Evolutionary conservation across 2,113 vertebrate species (phyloP).

Genomic region (Gorsachius goisagi): DNA sequence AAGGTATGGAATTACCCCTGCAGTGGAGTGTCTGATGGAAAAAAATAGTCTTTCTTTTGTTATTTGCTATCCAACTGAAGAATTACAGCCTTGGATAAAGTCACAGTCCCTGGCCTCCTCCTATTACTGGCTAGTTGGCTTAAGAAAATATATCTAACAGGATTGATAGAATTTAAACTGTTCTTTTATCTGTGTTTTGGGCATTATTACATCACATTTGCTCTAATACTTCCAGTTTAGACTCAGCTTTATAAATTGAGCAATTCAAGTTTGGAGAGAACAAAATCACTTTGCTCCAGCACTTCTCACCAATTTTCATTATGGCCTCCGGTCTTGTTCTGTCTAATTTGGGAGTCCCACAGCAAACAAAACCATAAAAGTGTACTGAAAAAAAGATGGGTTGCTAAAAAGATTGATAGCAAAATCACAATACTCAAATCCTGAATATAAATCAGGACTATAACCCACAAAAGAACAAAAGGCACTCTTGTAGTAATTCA

Average conservation of each 20-base stretch:
- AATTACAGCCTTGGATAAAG: background rate
- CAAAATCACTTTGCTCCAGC: background rate
- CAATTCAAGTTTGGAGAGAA: background rate
- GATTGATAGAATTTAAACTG: background rate
- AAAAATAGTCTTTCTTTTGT: background rate
- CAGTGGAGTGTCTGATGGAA: background rate
- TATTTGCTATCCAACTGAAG: background rate
- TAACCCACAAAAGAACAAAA: constrained; percentile 24
- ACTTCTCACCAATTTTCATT: background rate
- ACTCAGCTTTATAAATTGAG: background rate
- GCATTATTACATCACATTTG: background rate
- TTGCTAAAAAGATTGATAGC: background rate
- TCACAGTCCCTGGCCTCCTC: background rate
- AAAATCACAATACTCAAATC: background rate
- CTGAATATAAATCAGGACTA: background rate
- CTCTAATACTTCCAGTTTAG: background rate
- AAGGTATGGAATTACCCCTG: background rate
- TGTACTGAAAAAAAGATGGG: background rate
- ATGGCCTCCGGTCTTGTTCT: background rate
- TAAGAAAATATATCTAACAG: background rate
- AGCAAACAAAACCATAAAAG: background rate
- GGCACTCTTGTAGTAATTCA: background rate
- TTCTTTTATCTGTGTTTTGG: background rate
- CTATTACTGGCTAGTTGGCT: background rate
- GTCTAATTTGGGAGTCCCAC: background rate